A percentile compares a stretch with the other conserved stretches of the same genome.
phyloP scores from a whole-genome alignment of 2,888 invertebrate species.

The Scaptomyza polygonia region DNA sequence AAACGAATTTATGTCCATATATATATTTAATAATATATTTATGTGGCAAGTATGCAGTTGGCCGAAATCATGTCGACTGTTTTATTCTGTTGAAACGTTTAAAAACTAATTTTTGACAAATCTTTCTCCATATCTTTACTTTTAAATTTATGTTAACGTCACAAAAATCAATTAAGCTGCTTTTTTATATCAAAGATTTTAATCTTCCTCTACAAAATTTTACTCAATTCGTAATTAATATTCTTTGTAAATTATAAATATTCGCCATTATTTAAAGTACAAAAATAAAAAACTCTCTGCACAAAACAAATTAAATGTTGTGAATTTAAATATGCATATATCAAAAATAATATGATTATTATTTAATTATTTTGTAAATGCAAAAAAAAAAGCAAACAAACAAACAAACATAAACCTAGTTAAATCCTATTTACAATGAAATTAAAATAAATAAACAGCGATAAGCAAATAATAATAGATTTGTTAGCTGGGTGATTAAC shows the following conservation, averaged over 20 bases:
- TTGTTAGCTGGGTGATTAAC: slow-evolving; percentile 23
- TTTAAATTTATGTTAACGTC: no score
- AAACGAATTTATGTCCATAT: not conserved
- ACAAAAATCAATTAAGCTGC: no score
- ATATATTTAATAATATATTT: not conserved
- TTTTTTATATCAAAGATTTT: no score
- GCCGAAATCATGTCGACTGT: no score
- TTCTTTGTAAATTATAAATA: not conserved
- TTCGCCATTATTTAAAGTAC: not conserved
- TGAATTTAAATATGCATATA: not conserved
- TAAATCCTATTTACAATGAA: not conserved
- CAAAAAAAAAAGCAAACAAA: not conserved
- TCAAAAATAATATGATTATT: not conserved
- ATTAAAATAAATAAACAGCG: not conserved
- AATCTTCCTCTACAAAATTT: no score
- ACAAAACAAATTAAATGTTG: not conserved
- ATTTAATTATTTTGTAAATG: not conserved
- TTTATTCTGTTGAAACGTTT: no score
- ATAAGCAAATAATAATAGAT: slow-evolving; percentile 15
- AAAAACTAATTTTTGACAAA: no score
- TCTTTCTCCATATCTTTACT: no score
- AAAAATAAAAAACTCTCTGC: not conserved
- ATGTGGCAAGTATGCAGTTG: not conserved
- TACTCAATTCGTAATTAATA: no score
- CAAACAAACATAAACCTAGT: not conserved